Percentiles rank a stretch among this genome's conserved stretches.
phyloP scores from a whole-genome alignment of 1,140 invertebrate species.

The Heliconius eleuchia region DNA sequence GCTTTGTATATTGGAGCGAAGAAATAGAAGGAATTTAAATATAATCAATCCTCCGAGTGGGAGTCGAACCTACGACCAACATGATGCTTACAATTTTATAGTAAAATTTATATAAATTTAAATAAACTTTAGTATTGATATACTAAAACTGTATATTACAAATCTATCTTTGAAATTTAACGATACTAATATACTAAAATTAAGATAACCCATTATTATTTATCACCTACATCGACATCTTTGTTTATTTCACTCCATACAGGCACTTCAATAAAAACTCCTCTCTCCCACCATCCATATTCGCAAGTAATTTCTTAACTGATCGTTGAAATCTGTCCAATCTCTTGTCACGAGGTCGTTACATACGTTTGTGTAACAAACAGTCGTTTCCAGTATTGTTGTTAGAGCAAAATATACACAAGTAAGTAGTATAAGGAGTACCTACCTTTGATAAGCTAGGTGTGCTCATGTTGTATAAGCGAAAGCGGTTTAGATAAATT shows the following conservation, averaged over 20 bases:
- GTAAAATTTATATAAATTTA: too few relatives aligned
- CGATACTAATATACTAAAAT: background rate
- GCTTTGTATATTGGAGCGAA: too few relatives aligned
- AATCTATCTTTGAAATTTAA: too few relatives aligned
- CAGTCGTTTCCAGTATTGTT: constrained; percentile 38
- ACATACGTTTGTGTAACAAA: constrained; percentile 40
- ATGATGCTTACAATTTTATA: too few relatives aligned
- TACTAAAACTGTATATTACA: too few relatives aligned
- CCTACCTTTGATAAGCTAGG: constrained; percentile 37
- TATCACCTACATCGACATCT: background rate
- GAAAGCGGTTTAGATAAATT: background rate
- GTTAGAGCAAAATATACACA: constrained; percentile 35
- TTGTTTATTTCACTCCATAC: background rate
- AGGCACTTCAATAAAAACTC: constrained; percentile 17
- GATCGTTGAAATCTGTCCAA: constrained; percentile 28
- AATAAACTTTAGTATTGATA: too few relatives aligned
- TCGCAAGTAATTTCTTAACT: constrained; percentile 27
- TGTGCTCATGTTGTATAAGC: background rate
- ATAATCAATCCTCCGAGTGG: too few relatives aligned
- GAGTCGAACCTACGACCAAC: background rate
- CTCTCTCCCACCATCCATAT: background rate
- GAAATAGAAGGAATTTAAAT: too few relatives aligned
- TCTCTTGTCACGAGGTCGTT: constrained; percentile 26
- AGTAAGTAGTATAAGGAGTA: constrained; percentile 45
- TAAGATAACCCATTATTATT: background rate